Base-by-base conservation (phyloP, 2,797 vertebrate genomes). In the Sorex maritimensis region DNA sequence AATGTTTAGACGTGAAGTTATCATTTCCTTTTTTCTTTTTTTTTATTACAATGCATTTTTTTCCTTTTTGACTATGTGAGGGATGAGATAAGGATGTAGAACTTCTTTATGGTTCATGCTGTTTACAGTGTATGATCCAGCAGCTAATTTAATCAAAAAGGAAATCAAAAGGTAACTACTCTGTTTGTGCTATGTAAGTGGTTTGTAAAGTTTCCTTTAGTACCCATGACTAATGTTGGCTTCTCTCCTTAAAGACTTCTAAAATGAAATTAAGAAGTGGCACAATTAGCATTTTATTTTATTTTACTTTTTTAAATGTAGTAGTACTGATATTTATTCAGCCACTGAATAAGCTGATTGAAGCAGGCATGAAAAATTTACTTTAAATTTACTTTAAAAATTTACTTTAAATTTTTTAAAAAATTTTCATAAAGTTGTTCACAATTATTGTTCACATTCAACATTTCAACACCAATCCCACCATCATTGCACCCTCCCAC, bases 1-100 rank as follows among this genome's bases (percentile, higher is more conserved):
- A 95, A 94, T 81, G 95, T 97, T 95, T 63, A 92, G 91, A 93
- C 67, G 87, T n/a, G 52, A 91, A 95, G 85, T 91, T 92, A 89
- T 78, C 1, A 49, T 92, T 88, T n/a, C 9, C 58, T 55, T 68
- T 81, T 46, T 96, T 88, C 87, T 87, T 11, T 52, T 52, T 52
- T 52, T 52, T 52, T 52, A 11, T 52, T 95, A 49, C 41, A 68
- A 2, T 67, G 68, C 38, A 17, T 88, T 93, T 90, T 49, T 90
- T 88, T 78, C 83, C 58, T 15, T 84, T 91, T 92, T 65, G 85
- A 84, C 95, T 86, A 44, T 58, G 58, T 83, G 86, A 92, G 63
- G 52, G n/a, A 44, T 78, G 75, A 95, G 92, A 86, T 94, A 93
- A 96, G 75, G 93, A 72, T 26, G 88, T 52, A 34, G 83, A 83